Evolutionary conservation across 2,888 invertebrate genomes (phyloP), one percentile per base, ranked within the genome.

Genomic region (Pachliopta kotzebuea): DNA sequence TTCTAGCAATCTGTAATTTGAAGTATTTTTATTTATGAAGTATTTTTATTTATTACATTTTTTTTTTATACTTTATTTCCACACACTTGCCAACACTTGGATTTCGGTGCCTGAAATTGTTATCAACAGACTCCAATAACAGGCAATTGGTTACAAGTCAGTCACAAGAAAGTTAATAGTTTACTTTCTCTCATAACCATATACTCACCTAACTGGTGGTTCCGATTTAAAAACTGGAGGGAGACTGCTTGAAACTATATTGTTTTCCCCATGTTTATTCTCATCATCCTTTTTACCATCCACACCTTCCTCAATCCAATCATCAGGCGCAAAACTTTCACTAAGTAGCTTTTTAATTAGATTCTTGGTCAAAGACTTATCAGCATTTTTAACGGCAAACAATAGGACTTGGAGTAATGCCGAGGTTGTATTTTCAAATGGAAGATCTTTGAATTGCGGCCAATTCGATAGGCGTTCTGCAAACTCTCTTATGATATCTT

Each of bases 401-500:
- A 96, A 74, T 42, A 95, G 72, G 0, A 94, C 93, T 83, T 96
- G 96, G 11, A 96, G 74, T 8, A 97, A 83, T 0, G 94, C 95
- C 0, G 96, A 96, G 0, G 96, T 95, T 29, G 95, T 79, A 69
- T 94, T 95, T 60, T 94, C 87, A 70, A 93, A 94, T 0, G 95
- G 94, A 63, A 97, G 89, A 68, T 96, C 96, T 65, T 90, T 84
- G 74, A 97, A 95, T 73, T 96, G 96, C 0, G 96, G 96, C 96
- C 96, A 96, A 31, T 90, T 80, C 0, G 94, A 87, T 37, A 97
- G 82, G 56, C 95, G 86, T 56, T 88, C 86, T 0, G 92, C 94
- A 81, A 93, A 95, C 69, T 95, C 95, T 74, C 92, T 92, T 14
- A 95, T 89, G 21, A 95, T 86, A 26, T 93, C 93, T 57, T 84